phyloP scores from a whole-genome alignment of 92 coral and sea anemone genomes.

The Blastomussa wellsi region DNA sequence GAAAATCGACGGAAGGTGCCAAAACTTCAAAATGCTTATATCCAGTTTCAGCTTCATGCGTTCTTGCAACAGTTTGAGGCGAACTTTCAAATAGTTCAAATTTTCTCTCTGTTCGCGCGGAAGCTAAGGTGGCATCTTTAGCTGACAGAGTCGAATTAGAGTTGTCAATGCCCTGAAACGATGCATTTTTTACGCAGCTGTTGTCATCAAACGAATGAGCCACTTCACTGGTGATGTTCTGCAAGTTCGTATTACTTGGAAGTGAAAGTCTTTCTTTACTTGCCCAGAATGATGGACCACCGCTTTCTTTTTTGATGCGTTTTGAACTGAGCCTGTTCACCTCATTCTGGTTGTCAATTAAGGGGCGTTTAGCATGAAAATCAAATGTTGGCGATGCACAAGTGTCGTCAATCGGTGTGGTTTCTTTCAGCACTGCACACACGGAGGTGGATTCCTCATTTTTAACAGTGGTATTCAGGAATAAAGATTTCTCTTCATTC shows the following conservation, averaged over 20 bases:
- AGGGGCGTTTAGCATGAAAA: background rate
- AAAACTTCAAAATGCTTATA: no score
- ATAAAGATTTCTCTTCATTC: background rate
- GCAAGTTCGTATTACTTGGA: background rate
- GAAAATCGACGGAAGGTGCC: background rate
- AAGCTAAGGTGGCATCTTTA: background rate
- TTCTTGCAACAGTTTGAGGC: background rate
- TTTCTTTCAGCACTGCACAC: background rate
- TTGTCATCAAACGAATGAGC: constrained; percentile 6
- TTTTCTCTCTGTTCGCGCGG: background rate
- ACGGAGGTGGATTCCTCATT: background rate
- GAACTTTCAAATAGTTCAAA: background rate
- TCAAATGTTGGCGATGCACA: background rate
- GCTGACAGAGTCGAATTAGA: background rate
- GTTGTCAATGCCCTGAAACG: constrained; percentile 1
- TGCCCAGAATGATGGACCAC: background rate
- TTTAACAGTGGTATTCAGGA: background rate
- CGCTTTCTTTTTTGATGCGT: constrained; percentile 15
- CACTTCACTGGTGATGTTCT: constrained; percentile 7
- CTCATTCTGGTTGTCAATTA: background rate
- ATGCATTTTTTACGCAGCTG: background rate
- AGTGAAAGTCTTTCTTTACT: background rate
- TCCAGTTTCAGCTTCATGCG: background rate
- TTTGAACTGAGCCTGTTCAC: background rate
- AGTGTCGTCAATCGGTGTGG: background rate